Conservation (phyloP, 2,888 invertebrate genomes). For the Galerucella nymphaeae region DNA sequence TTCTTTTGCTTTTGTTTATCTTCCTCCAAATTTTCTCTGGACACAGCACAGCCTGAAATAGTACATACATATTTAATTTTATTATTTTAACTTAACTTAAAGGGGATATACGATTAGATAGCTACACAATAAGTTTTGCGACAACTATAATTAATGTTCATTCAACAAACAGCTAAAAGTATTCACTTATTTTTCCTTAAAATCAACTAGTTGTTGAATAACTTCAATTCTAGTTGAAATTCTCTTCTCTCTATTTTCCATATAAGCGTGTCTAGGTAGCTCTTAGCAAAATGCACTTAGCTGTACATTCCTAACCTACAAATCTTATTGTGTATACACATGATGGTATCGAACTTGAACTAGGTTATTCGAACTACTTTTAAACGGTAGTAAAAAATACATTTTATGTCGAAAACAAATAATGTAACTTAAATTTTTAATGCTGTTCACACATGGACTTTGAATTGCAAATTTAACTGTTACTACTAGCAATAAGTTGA, state of each 20-base stretch:
- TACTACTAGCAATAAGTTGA: neutral
- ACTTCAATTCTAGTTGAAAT: neutral
- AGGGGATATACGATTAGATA: no score
- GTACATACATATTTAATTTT: no score
- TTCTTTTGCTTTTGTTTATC: no score
- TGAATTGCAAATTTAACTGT: neutral
- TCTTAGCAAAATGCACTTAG: neutral
- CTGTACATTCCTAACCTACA: constrained; percentile 25
- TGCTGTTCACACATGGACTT: neutral
- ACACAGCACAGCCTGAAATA: no score
- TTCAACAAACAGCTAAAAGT: no score
- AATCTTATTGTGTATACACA: constrained; percentile 8
- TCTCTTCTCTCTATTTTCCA: neutral
- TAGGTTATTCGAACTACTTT: constrained; percentile 4
- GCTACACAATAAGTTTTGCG: no score
- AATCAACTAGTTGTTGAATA: neutral
- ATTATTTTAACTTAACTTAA: no score
- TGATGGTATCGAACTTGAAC: constrained; percentile 15
- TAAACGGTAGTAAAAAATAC: neutral
- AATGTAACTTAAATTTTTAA: neutral
- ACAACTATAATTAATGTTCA: no score
- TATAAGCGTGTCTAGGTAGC: neutral
- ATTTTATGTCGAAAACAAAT: neutral
- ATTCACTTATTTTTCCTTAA: no score
- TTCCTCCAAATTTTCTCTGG: no score